These are phyloP conservation scores for Entelurus aequoreus DNA, from an alignment of 2,113 vertebrate genomes.

Conservation along the genomic window DNA sequence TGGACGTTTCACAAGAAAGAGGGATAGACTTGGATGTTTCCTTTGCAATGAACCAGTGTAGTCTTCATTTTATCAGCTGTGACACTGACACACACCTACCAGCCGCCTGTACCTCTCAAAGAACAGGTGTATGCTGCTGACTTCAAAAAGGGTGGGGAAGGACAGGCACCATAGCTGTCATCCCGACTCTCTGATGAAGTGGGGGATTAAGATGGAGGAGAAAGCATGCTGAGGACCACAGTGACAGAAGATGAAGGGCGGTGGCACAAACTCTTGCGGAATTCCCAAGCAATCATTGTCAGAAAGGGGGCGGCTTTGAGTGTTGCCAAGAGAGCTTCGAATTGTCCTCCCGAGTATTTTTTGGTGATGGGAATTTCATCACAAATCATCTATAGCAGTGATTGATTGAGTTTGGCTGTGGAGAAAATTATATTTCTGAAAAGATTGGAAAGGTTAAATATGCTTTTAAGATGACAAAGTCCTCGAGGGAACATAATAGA, in stretches of 20 bases:
- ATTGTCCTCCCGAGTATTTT: conserved; percentile 32
- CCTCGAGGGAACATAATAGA: conserved; percentile 22
- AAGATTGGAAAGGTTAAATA: conserved; percentile 43
- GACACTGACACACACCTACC: conserved; percentile 21
- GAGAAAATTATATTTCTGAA: conserved; percentile 34
- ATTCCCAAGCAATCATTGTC: conserved; percentile 50
- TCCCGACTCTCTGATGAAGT: conserved; percentile 69
- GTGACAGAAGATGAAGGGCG: conserved; percentile 66
- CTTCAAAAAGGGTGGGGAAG: conserved; percentile 19
- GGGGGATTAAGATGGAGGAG: conserved; percentile 67
- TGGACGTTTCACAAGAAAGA: not conserved
- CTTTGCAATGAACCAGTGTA: too few species aligned
- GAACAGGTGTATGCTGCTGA: conserved; percentile 53
- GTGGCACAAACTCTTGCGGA: conserved; percentile 58
- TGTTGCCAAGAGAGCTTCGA: conserved; percentile 29
- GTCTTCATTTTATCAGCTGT: conserved; percentile 6
- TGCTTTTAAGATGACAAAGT: conserved; percentile 38
- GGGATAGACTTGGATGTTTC: conserved; percentile 6
- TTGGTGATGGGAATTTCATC: conserved; percentile 32
- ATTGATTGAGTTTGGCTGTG: conserved; percentile 21
- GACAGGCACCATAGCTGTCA: conserved; percentile 58
- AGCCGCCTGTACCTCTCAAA: conserved; percentile 3
- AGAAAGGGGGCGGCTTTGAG: not conserved
- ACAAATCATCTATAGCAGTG: conserved; percentile 35
- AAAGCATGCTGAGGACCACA: conserved; percentile 61